Conservation (phyloP, 2,888 invertebrate genomes). For the Actias luna region DNA sequence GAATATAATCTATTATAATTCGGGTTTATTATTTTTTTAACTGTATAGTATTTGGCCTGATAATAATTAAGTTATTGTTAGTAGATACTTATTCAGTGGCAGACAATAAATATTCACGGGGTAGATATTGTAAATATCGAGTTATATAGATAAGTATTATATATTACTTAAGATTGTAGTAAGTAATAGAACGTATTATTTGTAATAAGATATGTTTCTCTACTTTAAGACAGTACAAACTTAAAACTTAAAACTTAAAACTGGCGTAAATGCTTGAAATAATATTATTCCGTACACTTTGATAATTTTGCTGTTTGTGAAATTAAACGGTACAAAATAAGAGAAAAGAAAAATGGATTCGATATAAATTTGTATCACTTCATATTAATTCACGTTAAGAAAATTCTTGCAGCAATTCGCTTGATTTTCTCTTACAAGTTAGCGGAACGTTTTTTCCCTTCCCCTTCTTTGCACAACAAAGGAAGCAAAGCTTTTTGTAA, state of each 20-base stretch:
- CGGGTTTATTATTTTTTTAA: not conserved
- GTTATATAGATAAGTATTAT: not conserved
- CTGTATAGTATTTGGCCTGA: not conserved
- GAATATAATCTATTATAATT: not conserved
- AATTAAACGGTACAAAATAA: slow-evolving; percentile 11
- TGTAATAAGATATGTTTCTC: not conserved
- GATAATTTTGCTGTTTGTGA: not conserved
- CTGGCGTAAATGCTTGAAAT: not conserved
- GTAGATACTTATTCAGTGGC: not conserved
- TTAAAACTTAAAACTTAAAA: not conserved
- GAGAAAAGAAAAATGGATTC: slow-evolving; percentile 22
- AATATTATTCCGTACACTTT: not conserved
- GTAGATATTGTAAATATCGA: not conserved
- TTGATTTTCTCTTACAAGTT: slow-evolving; percentile 54
- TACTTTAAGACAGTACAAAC: not conserved
- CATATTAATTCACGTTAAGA: slow-evolving; percentile 43
- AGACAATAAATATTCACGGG: not conserved
- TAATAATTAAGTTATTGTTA: not conserved
- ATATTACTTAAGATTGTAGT: not conserved
- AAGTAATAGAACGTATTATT: not conserved
- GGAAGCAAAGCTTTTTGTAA: slow-evolving; percentile 44
- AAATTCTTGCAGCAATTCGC: slow-evolving; percentile 47
- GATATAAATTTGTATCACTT: slow-evolving; percentile 32
- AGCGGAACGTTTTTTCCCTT: slow-evolving; percentile 41
- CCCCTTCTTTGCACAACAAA: slow-evolving; percentile 56